Conservation (phyloP, 35 echinoderm and acorn worm species). For the Stichopus chloronotus region DNA sequence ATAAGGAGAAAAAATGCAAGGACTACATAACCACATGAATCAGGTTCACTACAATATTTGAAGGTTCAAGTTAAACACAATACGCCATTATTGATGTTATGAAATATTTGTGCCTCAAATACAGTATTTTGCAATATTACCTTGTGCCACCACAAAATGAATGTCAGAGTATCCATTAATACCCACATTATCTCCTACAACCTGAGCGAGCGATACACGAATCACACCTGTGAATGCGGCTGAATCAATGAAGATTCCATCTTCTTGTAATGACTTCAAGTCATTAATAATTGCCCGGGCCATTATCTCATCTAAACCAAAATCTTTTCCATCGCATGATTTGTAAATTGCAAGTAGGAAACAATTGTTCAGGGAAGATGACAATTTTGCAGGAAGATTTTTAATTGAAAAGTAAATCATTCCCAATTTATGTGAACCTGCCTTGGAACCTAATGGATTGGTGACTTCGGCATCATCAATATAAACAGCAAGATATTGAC, state of each 20-base stretch:
- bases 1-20: neutral
- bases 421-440: constrained; percentile 73
- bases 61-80: constrained; percentile 15
- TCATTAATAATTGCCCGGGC: constrained; percentile 6
- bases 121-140: too few relatives aligned
- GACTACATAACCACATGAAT: neutral
- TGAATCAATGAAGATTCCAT: constrained; percentile 31
- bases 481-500: constrained; percentile 48
- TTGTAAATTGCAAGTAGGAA: constrained; percentile 69
- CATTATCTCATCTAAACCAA: constrained; percentile 49
- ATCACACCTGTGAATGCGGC: constrained; percentile 47
- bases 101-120: too few relatives aligned
- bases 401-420: constrained; percentile 63
- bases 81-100: too few relatives aligned
- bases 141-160: too few relatives aligned
- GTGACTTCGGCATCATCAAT: constrained; percentile 70
- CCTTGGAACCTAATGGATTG: constrained; percentile 65
- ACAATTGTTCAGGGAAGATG: constrained; percentile 58
- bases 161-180: too few relatives aligned
- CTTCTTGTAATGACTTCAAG: constrained; percentile 20
- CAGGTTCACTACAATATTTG: constrained; percentile 1
- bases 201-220: too few relatives aligned
- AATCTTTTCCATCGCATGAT: constrained; percentile 59
- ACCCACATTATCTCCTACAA: too few relatives aligned
- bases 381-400: constrained; percentile 57